Conservation (phyloP, 2,797 vertebrate species). For the Falco biarmicus region DNA sequence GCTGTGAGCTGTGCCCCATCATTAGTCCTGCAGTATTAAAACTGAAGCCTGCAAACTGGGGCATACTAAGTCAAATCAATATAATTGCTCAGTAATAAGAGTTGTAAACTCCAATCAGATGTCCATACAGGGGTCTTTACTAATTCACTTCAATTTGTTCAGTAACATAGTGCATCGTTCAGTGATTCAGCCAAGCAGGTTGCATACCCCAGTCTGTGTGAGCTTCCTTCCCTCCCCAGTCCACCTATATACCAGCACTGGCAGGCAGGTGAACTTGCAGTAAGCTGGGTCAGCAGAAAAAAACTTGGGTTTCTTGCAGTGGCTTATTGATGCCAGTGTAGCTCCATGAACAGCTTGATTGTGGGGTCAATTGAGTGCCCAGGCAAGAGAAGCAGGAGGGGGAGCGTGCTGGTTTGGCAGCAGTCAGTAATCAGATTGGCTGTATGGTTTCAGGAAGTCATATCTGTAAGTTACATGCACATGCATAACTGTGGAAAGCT, state of each 20-base stretch:
- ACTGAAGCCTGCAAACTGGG: background rate
- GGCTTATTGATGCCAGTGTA: background rate
- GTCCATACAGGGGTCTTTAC: background rate
- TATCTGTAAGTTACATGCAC: background rate
- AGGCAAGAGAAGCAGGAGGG: background rate
- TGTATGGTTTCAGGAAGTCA: background rate
- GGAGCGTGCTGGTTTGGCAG: background rate
- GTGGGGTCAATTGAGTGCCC: background rate
- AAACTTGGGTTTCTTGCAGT: background rate
- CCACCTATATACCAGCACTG: background rate
- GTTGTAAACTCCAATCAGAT: background rate
- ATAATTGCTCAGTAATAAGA: background rate
- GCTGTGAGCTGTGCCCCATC: background rate
- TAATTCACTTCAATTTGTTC: background rate
- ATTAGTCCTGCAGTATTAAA: background rate
- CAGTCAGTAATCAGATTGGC: background rate
- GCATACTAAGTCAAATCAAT: background rate
- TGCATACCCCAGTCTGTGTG: fast-evolving
- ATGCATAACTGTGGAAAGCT: background rate
- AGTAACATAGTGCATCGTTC: background rate
- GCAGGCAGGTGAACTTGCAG: background rate
- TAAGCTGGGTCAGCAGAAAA: background rate
- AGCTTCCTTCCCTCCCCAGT: background rate
- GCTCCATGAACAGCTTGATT: background rate
- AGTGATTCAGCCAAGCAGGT: background rate